Evolutionary conservation across 2,888 invertebrate species (phyloP).

Genomic region (Toxonevra muliebris): DNA sequence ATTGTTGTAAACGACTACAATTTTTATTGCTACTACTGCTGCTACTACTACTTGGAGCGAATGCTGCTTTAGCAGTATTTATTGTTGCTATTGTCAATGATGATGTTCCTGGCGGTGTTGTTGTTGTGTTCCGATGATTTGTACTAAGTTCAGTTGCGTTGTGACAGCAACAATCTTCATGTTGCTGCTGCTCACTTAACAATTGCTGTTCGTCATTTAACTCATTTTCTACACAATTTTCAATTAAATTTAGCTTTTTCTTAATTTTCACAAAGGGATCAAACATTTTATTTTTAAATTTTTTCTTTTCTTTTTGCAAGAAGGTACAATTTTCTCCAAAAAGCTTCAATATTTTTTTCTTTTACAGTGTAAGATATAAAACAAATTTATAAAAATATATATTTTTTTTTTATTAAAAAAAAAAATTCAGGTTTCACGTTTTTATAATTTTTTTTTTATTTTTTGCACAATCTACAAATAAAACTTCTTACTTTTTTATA

Average conservation of each 20-base stretch:
- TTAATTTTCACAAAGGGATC: slow-evolving; percentile 65
- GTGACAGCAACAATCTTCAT: slow-evolving; percentile 54
- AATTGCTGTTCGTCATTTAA: slow-evolving; percentile 28
- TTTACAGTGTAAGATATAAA: not conserved
- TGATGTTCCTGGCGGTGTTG: slow-evolving; percentile 22
- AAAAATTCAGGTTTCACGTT: slow-evolving; percentile 18
- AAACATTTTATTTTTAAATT: slow-evolving; percentile 60
- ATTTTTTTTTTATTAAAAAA: slow-evolving; percentile 34
- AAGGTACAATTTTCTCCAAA: slow-evolving; percentile 36
- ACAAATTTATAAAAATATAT: slow-evolving; percentile 12
- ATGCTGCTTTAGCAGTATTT: slow-evolving; percentile 17
- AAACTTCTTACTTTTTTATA: slow-evolving; percentile 31
- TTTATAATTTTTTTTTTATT: slow-evolving; percentile 26
- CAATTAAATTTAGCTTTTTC: slow-evolving; percentile 59
- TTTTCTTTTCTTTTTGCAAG: slow-evolving; percentile 34
- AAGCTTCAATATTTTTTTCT: slow-evolving; percentile 31
- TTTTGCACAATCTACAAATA: slow-evolving; percentile 15
- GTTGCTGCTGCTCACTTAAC: slow-evolving; percentile 36
- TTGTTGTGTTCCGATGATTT: slow-evolving; percentile 18
- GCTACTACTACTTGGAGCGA: slow-evolving; percentile 36
- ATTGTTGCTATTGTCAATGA: slow-evolving; percentile 21
- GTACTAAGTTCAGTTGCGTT: slow-evolving; percentile 27
- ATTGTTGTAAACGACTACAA: slow-evolving; percentile 62
- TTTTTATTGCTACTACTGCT: slow-evolving; percentile 35
- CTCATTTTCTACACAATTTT: slow-evolving; percentile 35